Evolutionary conservation across 2,888 invertebrate species (phyloP).

Genomic region (Saturnia pavonia): DNA sequence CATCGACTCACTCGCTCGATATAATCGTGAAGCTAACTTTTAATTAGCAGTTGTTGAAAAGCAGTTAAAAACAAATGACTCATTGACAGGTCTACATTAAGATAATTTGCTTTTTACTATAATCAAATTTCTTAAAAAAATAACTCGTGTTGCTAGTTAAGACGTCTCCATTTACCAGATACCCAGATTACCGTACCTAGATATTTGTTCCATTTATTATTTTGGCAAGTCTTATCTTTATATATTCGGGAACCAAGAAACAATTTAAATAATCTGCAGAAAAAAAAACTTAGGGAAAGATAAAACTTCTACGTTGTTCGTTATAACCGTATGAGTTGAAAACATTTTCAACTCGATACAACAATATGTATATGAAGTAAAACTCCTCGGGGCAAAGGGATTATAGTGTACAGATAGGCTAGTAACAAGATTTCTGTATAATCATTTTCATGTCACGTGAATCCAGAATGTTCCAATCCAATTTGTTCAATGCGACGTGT

Average conservation of each 20-base stretch:
- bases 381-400: not conserved
- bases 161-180: not conserved
- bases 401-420: not conserved
- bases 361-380: not conserved
- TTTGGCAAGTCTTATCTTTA: not conserved
- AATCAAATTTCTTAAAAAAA: too few species aligned
- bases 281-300: not conserved
- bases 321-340: not conserved
- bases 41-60: too few species aligned
- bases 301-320: not conserved
- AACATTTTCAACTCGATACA: not conserved
- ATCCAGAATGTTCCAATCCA: not conserved
- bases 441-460: not conserved
- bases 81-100: too few species aligned
- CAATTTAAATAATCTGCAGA: not conserved
- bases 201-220: too few species aligned
- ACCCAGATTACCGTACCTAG: too few species aligned
- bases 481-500: not conserved
- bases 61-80: too few species aligned
- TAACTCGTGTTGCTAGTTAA: too few species aligned
- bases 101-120: too few species aligned
- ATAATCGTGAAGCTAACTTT: too few species aligned
- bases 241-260: not conserved
- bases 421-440: not conserved
- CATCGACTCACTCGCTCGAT: too few species aligned